These are phyloP conservation scores for Pogonomyrmex barbatus DNA, from an alignment of 1,140 invertebrate species.

Conservation along the genomic window DNA sequence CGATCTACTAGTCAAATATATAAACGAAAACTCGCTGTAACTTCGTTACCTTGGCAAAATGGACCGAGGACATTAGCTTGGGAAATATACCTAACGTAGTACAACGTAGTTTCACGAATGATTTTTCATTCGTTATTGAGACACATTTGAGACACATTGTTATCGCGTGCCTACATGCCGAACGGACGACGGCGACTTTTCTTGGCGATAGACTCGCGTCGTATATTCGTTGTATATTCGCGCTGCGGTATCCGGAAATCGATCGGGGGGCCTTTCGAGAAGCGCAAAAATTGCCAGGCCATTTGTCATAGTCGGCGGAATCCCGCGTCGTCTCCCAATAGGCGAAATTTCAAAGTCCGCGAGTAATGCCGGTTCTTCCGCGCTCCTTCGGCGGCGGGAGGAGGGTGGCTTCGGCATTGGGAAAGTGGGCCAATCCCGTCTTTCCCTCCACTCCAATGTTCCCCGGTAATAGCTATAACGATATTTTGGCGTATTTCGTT, in stretches of 20 bases:
- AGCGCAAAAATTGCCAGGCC: slow-evolving; percentile 49
- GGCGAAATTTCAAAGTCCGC: slow-evolving; percentile 51
- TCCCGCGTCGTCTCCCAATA: slow-evolving; percentile 48
- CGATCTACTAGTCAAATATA: slow-evolving; percentile 18
- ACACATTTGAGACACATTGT: slow-evolving; percentile 7
- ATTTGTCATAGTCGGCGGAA: slow-evolving; percentile 55
- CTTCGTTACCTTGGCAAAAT: background rate
- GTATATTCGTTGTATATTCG: slow-evolving; percentile 8
- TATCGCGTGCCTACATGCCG: background rate
- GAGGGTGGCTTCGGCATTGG: background rate
- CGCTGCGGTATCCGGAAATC: slow-evolving; percentile 24
- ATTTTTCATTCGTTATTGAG: slow-evolving; percentile 47
- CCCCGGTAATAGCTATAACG: slow-evolving; percentile 50
- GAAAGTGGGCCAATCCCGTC: slow-evolving; percentile 53
- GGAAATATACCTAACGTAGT: background rate
- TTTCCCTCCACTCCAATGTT: slow-evolving; percentile 42
- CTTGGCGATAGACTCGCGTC: background rate
- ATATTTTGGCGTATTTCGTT: slow-evolving; percentile 51
- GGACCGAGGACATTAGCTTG: slow-evolving; percentile 2
- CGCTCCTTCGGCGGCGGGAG: background rate
- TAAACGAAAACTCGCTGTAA: background rate
- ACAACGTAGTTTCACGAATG: background rate
- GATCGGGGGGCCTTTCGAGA: slow-evolving; percentile 14
- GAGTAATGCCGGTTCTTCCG: slow-evolving; percentile 52
- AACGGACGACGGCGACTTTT: background rate